Evolutionary conservation across 2,888 invertebrate genomes (phyloP), one percentile per base, ranked within the genome.

Genomic region (Drosophila tripunctata): DNA sequence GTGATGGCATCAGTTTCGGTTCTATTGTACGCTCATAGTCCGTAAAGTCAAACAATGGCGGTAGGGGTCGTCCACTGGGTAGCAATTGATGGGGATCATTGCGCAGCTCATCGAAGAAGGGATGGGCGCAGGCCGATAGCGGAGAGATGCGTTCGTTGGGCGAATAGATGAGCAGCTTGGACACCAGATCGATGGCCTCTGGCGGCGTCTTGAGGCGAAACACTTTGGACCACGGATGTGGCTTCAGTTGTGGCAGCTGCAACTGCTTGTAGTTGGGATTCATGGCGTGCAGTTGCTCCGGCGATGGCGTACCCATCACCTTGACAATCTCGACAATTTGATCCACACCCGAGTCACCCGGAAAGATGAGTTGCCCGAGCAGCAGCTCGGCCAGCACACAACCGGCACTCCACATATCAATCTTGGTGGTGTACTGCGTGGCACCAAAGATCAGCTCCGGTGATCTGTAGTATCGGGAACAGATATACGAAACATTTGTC

Each of bases 221-320:
- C 93, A 95, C 99, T 97, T 99, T 99, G 91, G 97, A 96, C 99
- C 99, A 99, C 54, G 99, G 99, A 93, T 99, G 99, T 89, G 99
- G 97, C 93, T 99, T 99, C 92, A 99, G 99, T 93, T 99, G 99
- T 83, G 99, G 99, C 92, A 99, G 98, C 93, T 99, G 99, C 93
- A 99, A 99, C 93, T 99, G 99, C 89, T 98, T 99, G 92, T 99
- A 99, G 92, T 99, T 99, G 71, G 99, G 99, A 94, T 99, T 99
- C 99, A 99, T 99, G 93, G 99, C 99, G 89, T 97, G 95, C 90
- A 99, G 99, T 93, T 99, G 99, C 92, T 99, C 99, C 88, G 98
- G 94, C 70, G 98, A 98, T 38, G 99, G 99, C 71, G 98, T 99
- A 78, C 99, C 99, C 90, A 99, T 94, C 80, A 99, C 98, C 94